A percentile compares a stretch with the other conserved stretches of the same genome.
Evolutionary conservation across 2,888 invertebrate species (phyloP).

Genomic region (Scaptomyza cyrtandrae): DNA sequence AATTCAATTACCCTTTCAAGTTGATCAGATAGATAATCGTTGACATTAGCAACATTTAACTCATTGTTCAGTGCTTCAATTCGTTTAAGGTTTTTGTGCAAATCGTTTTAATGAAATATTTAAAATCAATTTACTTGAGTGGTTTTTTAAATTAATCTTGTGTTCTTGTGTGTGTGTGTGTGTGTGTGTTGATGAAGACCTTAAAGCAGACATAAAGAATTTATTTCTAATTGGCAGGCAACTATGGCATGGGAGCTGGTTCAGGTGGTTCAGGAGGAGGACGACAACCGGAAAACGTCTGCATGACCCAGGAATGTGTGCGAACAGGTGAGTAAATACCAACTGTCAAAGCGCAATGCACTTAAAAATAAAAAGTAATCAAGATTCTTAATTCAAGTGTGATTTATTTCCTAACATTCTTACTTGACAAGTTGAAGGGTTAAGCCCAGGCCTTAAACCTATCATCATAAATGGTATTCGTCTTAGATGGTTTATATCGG

Average conservation of each 20-base stretch:
- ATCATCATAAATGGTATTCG: too few relatives aligned
- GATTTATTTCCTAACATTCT: too few relatives aligned
- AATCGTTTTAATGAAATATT: constrained; percentile 59
- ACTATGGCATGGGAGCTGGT: constrained; percentile 21
- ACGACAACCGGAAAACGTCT: constrained; percentile 81
- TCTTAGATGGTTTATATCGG: too few relatives aligned
- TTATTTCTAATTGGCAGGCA: constrained; percentile 60
- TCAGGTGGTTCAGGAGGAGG: constrained; percentile 7
- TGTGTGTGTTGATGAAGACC: constrained; percentile 13
- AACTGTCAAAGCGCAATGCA: not conserved
- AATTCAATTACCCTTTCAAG: not conserved
- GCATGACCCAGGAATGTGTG: constrained; percentile 87
- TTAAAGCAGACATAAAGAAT: not conserved
- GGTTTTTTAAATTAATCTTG: constrained; percentile 41
- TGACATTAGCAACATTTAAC: not conserved
- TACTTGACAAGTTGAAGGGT: too few relatives aligned
- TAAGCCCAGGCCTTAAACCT: too few relatives aligned
- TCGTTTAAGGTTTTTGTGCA: not conserved
- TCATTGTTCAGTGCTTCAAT: not conserved
- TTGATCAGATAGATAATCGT: not conserved
- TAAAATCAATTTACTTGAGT: constrained; percentile 73
- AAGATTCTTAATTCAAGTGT: not conserved
- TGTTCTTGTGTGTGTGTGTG: constrained; percentile 16
- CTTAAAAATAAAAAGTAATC: not conserved
- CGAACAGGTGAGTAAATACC: constrained; percentile 85